Evolutionary conservation across 2,888 invertebrate genomes (phyloP).

Genomic region (Hypsopygia costalis): DNA sequence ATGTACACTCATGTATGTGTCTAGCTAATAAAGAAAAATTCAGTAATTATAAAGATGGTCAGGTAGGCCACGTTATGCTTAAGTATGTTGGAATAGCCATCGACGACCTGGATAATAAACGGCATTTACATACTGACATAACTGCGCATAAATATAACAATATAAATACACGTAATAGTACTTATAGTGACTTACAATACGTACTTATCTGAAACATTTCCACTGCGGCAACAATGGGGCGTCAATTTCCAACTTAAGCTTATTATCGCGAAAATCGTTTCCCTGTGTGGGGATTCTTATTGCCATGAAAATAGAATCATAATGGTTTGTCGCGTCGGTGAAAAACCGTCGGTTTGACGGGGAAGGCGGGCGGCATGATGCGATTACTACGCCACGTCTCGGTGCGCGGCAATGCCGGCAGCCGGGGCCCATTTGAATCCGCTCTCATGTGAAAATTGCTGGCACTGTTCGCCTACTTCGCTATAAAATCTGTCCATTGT

Average conservation of each 20-base stretch:
- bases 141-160: no score
- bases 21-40: no score
- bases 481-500: slow-evolving; percentile 70
- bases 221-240: slow-evolving; percentile 19
- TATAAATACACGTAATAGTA: no score
- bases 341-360: slow-evolving; percentile 48
- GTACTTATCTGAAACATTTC: background rate
- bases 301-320: slow-evolving; percentile 72
- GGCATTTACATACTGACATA: no score
- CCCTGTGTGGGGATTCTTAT: slow-evolving; percentile 41
- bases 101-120: no score
- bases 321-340: slow-evolving; percentile 73
- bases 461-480: slow-evolving; percentile 64
- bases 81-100: no score
- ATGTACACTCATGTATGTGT: no score
- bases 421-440: slow-evolving; percentile 56
- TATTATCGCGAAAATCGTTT: slow-evolving; percentile 54
- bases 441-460: slow-evolving; percentile 73
- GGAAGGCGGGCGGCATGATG: slow-evolving; percentile 69
- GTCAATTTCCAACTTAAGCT: slow-evolving; percentile 47
- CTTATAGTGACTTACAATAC: no score
- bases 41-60: no score
- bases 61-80: no score
- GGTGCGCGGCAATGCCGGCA: slow-evolving; percentile 79
- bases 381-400: slow-evolving; percentile 85